phyloP scores from a whole-genome alignment of 30 jellyfish, hydroid and myxozoan species.

The Aurelia sp. region DNA sequence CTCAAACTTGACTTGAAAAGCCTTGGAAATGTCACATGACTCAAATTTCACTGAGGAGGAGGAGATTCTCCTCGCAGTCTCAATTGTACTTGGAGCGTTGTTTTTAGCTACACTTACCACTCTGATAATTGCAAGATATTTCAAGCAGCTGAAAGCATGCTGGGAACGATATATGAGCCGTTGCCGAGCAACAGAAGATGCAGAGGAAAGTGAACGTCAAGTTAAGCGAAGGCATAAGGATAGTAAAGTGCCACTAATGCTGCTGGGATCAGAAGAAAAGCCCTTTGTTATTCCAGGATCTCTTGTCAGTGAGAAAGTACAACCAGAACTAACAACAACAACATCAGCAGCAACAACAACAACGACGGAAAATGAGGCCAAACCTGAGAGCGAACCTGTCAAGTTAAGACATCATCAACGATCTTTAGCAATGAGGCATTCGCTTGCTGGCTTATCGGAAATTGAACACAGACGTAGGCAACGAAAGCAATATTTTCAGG shows the following conservation, averaged over 20 bases:
- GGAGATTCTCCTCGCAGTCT: slow-evolving; percentile 56
- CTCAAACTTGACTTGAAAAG: no score
- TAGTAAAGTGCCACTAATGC: slow-evolving; percentile 58
- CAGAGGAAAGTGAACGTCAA: slow-evolving; percentile 14
- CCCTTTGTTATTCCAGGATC: slow-evolving; percentile 56
- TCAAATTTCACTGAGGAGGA: slow-evolving; percentile 19
- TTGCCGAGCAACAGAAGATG: slow-evolving; percentile 10
- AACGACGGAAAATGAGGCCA: neutral
- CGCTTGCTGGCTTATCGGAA: neutral
- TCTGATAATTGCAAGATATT: slow-evolving; percentile 62
- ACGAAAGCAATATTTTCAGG: neutral
- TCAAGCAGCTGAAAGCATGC: slow-evolving; percentile 12
- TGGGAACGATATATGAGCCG: slow-evolving; percentile 13
- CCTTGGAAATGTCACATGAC: slow-evolving; percentile 10
- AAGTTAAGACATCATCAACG: neutral
- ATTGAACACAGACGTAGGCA: neutral
- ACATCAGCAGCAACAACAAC: neutral
- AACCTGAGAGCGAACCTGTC: neutral
- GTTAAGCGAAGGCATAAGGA: neutral
- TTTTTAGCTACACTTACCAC: slow-evolving; percentile 57
- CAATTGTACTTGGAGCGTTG: slow-evolving; percentile 61
- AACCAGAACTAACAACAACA: slow-evolving; percentile 5
- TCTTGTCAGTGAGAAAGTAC: slow-evolving; percentile 21
- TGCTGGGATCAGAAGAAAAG: slow-evolving; percentile 24
- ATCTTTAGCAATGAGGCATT: neutral